A percentile compares a stretch with the other conserved stretches of the same genome.
Evolutionary conservation across 2,113 vertebrate species (phyloP).

Genomic region (Numenius arquata): DNA sequence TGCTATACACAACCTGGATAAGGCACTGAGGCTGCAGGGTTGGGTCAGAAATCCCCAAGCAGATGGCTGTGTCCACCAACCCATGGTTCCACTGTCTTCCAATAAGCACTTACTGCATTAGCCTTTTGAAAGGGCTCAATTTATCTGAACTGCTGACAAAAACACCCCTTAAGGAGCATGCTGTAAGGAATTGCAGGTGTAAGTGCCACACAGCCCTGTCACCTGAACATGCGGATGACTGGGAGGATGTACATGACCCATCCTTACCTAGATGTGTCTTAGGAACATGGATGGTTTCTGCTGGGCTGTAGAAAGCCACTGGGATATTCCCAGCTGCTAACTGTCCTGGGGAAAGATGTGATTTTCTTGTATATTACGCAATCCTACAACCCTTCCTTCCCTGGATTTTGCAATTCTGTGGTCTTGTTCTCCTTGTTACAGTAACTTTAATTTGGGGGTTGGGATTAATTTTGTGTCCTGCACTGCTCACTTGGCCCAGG

Average conservation of each 20-base stretch:
- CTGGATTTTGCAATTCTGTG: conserved; percentile 12
- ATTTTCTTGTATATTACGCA: background rate
- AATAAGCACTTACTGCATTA: background rate
- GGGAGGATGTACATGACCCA: background rate
- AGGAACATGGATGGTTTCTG: background rate
- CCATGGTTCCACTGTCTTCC: background rate
- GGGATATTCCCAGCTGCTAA: background rate
- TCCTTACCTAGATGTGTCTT: background rate
- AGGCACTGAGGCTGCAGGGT: background rate
- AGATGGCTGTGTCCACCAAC: background rate
- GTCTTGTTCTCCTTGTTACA: conserved; percentile 50
- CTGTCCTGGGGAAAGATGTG: background rate
- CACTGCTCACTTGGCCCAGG: background rate
- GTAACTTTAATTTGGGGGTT: conserved; percentile 59
- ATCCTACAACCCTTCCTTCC: background rate
- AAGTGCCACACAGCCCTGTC: background rate
- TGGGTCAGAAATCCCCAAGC: background rate
- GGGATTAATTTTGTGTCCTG: conserved; percentile 21
- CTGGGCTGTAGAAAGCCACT: background rate
- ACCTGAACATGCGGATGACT: background rate
- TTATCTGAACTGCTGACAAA: background rate
- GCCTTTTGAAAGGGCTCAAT: background rate
- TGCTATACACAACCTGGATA: background rate
- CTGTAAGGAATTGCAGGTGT: background rate
- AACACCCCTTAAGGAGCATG: background rate